A percentile compares a stretch with the other conserved stretches of the same genome.
Evolutionary conservation across 1,140 invertebrate genomes (phyloP).

Genomic region (Potamilus streckersoni): DNA sequence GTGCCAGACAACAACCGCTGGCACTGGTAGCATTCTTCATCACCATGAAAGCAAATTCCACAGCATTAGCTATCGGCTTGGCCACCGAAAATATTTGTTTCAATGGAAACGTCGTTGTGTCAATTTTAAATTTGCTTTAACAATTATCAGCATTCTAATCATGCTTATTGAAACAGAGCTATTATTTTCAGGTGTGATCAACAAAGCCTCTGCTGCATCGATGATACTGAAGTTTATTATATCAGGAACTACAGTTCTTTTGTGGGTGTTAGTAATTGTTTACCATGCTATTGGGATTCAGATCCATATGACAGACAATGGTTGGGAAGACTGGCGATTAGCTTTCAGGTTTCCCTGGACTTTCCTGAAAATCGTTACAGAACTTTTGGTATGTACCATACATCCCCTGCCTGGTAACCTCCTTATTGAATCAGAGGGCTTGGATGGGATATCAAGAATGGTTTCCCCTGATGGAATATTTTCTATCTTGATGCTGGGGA

Average conservation of each 20-base stretch:
- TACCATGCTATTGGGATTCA: conserved; percentile 58
- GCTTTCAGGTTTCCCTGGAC: conserved; percentile 45
- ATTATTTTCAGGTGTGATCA: conserved; percentile 39
- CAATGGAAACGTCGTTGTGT: conserved; percentile 48
- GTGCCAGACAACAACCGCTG: not conserved
- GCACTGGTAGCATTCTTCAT: conserved; percentile 1
- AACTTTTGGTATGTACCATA: conserved; percentile 53
- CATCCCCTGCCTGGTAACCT: conserved; percentile 60
- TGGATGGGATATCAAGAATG: conserved; percentile 24
- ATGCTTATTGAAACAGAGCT: conserved; percentile 65
- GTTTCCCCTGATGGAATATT: conserved; percentile 62
- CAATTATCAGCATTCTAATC: conserved; percentile 57
- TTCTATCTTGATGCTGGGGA: conserved; percentile 65
- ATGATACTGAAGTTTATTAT: conserved; percentile 71
- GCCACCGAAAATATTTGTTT: conserved; percentile 52
- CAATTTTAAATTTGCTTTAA: conserved; percentile 52
- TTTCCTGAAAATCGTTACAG: conserved; percentile 47
- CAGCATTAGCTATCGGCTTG: conserved; percentile 57
- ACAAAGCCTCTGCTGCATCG: conserved; percentile 40
- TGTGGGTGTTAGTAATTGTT: conserved; percentile 48
- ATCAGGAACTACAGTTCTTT: conserved; percentile 70
- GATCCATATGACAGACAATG: conserved; percentile 57
- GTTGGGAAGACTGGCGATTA: conserved; percentile 57
- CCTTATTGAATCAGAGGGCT: conserved; percentile 27
- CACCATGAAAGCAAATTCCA: conserved; percentile 38